Evolutionary conservation across 37 sponge, comb jelly and placozoan species (phyloP).

Genomic region (Cladorhizidae sp.): DNA sequence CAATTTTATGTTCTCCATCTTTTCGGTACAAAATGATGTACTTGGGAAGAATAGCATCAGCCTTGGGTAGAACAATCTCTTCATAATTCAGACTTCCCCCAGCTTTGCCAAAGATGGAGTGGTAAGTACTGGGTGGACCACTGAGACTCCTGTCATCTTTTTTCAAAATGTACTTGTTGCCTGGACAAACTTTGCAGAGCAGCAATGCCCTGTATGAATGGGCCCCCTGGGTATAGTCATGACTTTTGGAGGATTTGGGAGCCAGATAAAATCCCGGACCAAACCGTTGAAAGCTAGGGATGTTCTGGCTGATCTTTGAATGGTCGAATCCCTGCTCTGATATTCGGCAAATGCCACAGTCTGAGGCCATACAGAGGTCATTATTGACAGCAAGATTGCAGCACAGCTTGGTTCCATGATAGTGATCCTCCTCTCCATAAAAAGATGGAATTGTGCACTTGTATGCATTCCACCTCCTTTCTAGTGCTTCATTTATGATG

Average conservation of each 20-base stretch:
- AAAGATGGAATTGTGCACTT: neutral
- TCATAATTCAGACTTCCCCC: conserved; percentile 55
- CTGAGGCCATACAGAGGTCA: conserved; percentile 25
- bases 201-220: conserved; percentile 66
- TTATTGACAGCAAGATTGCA: conserved; percentile 51
- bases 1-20: conserved; percentile 65
- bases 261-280: conserved; percentile 86
- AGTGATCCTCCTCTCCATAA: conserved; percentile 31
- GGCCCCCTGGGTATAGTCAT: conserved; percentile 77
- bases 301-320: conserved; percentile 16
- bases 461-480: conserved; percentile 8
- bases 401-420: conserved; percentile 75
- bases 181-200: conserved; percentile 64
- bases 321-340: conserved; percentile 45
- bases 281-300: conserved; percentile 62
- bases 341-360: conserved; percentile 79
- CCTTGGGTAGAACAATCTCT: conserved; percentile 64
- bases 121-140: conserved; percentile 59
- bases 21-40: conserved; percentile 68
- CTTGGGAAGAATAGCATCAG: conserved; percentile 56
- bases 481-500: neutral
- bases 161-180: conserved; percentile 45
- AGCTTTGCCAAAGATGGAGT: conserved; percentile 61
- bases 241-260: conserved; percentile 79
- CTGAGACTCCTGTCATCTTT: conserved; percentile 31